phyloP scores from a whole-genome alignment of 1,140 invertebrate genomes.

The Dendroctonus ponderosae region DNA sequence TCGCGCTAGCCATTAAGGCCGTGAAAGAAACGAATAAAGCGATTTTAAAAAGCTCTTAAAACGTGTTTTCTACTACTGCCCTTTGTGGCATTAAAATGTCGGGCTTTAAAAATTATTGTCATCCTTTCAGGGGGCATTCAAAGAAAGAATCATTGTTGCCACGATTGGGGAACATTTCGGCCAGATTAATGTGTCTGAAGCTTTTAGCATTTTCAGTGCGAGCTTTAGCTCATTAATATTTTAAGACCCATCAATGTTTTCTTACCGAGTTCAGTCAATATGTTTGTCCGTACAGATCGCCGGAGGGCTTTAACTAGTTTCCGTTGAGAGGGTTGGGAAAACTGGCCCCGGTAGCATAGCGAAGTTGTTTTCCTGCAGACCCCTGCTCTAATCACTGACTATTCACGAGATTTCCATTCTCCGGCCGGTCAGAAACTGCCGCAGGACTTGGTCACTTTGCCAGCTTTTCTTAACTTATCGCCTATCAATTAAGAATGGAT shows the following conservation, averaged over 20 bases:
- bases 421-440: slow-evolving; percentile 33
- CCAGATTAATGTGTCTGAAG: too few relatives aligned
- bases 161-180: too few relatives aligned
- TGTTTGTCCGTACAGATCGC: slow-evolving; percentile 26
- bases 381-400: slow-evolving; percentile 42
- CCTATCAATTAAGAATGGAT: slow-evolving; percentile 35
- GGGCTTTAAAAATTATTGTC: too few relatives aligned
- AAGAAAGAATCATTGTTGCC: too few relatives aligned
- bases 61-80: slow-evolving; percentile 1
- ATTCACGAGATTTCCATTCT: slow-evolving; percentile 37
- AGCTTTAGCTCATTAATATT: too few relatives aligned
- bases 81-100: too few relatives aligned
- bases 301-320: slow-evolving; percentile 44
- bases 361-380: slow-evolving; percentile 23
- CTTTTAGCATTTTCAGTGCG: too few relatives aligned
- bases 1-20: background rate
- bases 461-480: slow-evolving; percentile 37
- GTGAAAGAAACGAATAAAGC: slow-evolving; percentile 2
- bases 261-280: too few relatives aligned
- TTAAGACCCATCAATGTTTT: too few relatives aligned
- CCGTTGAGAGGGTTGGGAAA: slow-evolving; percentile 45
- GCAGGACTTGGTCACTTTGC: slow-evolving; percentile 37
- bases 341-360: slow-evolving; percentile 34
- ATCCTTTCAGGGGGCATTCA: too few relatives aligned
- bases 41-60: slow-evolving; percentile 10